A percentile compares a stretch with the other conserved stretches of the same genome.
Conservation (phyloP, 1,140 invertebrate genomes). For the Probaryconus sp. region DNA sequence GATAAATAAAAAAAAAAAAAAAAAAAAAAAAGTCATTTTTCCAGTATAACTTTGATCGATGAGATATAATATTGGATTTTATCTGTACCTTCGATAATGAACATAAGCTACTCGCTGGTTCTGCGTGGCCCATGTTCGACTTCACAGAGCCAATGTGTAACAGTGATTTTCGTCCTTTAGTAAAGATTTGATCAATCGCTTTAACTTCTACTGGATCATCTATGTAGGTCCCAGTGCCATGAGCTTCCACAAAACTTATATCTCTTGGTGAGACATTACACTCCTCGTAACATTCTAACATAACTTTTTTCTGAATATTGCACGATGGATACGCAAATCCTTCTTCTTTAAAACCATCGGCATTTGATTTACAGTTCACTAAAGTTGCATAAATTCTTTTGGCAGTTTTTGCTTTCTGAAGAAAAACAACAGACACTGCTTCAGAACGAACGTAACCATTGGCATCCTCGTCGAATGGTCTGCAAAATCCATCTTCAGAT, state of each 20-base stretch:
- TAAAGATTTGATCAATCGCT: slow-evolving; percentile 91
- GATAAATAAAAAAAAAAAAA: too few species aligned
- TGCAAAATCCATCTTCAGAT: slow-evolving; percentile 90
- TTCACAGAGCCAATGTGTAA: slow-evolving; percentile 94
- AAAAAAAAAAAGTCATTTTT: too few species aligned
- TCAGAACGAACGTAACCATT: slow-evolving; percentile 88
- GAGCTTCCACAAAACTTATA: slow-evolving; percentile 92
- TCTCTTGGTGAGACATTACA: slow-evolving; percentile 84
- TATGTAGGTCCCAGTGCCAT: slow-evolving; percentile 90
- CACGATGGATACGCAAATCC: slow-evolving; percentile 95
- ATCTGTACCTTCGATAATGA: slow-evolving; percentile 92
- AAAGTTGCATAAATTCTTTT: slow-evolving; percentile 86
- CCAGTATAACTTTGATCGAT: too few species aligned
- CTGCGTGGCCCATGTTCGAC: slow-evolving; percentile 95
- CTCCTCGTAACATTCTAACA: slow-evolving; percentile 93
- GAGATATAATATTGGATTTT: too few species aligned
- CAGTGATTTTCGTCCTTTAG: slow-evolving; percentile 82
- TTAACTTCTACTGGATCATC: slow-evolving; percentile 93
- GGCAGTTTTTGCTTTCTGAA: slow-evolving; percentile 90
- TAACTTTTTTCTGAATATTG: slow-evolving; percentile 86
- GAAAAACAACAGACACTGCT: slow-evolving; percentile 85
- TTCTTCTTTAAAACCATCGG: slow-evolving; percentile 90
- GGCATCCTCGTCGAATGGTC: slow-evolving; percentile 91
- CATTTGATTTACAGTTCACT: slow-evolving; percentile 85
- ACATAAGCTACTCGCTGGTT: slow-evolving; percentile 92